Evolutionary conservation across 35 echinoderm and acorn worm genomes (phyloP), one percentile per base, ranked within the genome.

Genomic region (Ophiothrix spiculata): DNA sequence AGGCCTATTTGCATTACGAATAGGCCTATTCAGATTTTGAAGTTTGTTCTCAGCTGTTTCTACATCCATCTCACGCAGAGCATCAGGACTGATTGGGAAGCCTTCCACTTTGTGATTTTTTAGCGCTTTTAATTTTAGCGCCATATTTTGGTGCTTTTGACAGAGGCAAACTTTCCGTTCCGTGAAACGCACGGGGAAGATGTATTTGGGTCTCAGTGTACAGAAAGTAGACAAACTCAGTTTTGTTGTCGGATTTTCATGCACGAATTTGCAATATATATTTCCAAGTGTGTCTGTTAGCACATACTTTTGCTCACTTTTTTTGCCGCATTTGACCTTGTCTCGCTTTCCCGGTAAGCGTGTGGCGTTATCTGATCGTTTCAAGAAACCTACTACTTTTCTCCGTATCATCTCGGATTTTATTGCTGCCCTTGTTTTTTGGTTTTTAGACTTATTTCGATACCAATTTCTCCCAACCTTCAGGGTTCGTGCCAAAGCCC

Each of bases 131-230:
- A 69, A n/a, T 69, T 69, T 69, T 10, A 69, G 60, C 1, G 60
- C 60, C 60, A 69, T 69, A n/a, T 69, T 69, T 69, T 69, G 60
- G 23, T 69, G 60, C 29, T 69, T 69, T 25, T 69, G 60, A 69
- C 60, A 69, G 60, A 69, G 60, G 25, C 60, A 69, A 1, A 69
- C 60, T 28, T 69, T 69, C 8, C 60, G 4, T 10, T 10, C 25
- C 1, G 29, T 69, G 25, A 69, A 69, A 69, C 60, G 60, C 25
- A 69, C 60, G 17, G 60, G 60, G 16, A 69, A n/a, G 1, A 69
- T 69, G 25, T 69, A 15, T n/a, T 69, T 69, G 8, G 60, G 60
- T n/a, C 60, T 10, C 17, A 15, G 25, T n/a, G 3, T 69, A n/a
- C 60, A 69, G 25, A 69, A 69, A 2, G 60, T 25, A 28, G 60